Evolutionary conservation across 2,113 vertebrate species (phyloP).

Genomic region (Podarcis muralis): DNA sequence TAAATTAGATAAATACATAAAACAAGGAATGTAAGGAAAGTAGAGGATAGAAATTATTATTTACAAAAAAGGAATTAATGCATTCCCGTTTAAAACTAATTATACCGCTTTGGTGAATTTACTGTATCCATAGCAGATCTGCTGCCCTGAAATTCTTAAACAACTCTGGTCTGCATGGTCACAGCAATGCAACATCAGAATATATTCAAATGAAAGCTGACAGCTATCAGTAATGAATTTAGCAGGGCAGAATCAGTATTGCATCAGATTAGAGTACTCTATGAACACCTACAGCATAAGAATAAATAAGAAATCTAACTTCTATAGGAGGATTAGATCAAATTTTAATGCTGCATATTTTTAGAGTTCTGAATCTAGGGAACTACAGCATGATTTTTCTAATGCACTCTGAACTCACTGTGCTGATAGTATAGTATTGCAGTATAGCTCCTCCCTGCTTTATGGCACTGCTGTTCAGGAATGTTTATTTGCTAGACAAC

Average conservation of each 20-base stretch:
- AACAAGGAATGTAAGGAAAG: not conserved
- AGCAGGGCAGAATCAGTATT: not conserved
- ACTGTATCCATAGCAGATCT: not conserved
- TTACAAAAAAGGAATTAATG: not conserved
- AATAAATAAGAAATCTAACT: not conserved
- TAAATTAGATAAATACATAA: not conserved
- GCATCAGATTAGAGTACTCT: not conserved
- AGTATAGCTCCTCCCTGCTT: conserved; percentile 57
- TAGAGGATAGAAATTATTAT: not conserved
- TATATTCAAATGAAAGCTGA: not conserved
- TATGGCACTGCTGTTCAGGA: conserved; percentile 31
- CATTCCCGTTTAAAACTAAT: not conserved
- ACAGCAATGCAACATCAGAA: not conserved
- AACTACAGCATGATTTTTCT: not conserved
- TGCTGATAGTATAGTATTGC: not conserved
- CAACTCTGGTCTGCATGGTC: not conserved
- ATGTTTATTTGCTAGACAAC: not conserved
- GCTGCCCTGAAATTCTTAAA: not conserved
- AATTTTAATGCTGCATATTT: not conserved
- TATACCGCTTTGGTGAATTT: not conserved
- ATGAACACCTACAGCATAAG: not conserved
- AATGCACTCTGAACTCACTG: not conserved
- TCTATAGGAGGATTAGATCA: conserved; percentile 5
- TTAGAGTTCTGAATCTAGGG: not conserved
- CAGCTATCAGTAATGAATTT: not conserved